phyloP scores from a whole-genome alignment of 1,140 invertebrate species.

The Dreissena rostriformis region DNA sequence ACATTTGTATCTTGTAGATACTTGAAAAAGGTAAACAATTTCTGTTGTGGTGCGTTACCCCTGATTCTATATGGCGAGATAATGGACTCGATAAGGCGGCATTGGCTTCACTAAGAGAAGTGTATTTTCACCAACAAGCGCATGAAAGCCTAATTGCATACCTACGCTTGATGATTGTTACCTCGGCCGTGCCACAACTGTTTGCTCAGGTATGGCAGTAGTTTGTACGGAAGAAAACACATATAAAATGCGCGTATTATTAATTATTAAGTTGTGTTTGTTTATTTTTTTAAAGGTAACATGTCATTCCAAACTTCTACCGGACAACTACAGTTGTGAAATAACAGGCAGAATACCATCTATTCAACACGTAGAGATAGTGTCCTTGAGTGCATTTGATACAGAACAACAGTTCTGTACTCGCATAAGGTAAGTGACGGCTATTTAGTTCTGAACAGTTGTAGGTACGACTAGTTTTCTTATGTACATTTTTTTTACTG shows the following conservation, averaged over 20 bases:
- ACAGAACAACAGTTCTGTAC: conserved; percentile 38
- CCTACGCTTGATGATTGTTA: not conserved
- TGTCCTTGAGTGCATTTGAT: conserved; percentile 27
- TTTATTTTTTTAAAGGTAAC: conserved; percentile 9
- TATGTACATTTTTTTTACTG: too few relatives aligned
- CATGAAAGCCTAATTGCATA: conserved; percentile 39
- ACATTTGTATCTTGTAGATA: conserved; percentile 5
- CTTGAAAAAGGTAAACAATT: conserved; percentile 15
- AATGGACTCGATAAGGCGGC: not conserved
- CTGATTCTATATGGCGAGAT: conserved; percentile 17
- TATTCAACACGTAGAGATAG: conserved; percentile 9
- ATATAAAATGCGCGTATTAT: too few relatives aligned
- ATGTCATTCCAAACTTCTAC: conserved; percentile 36
- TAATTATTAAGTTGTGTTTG: too few relatives aligned
- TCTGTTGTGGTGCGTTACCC: conserved; percentile 43
- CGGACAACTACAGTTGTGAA: conserved; percentile 12
- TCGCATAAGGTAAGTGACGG: conserved; percentile 21
- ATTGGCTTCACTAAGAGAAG: not conserved
- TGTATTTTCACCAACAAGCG: conserved; percentile 6
- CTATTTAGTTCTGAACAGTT: not conserved
- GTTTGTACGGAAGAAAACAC: too few relatives aligned
- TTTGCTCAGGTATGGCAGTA: conserved; percentile 36
- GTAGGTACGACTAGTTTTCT: too few relatives aligned
- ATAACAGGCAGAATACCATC: not conserved
- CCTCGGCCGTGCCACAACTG: not conserved